These are phyloP conservation scores for Bimastos eiseni DNA, from an alignment of 2,888 invertebrate species.

Conservation along the genomic window DNA sequence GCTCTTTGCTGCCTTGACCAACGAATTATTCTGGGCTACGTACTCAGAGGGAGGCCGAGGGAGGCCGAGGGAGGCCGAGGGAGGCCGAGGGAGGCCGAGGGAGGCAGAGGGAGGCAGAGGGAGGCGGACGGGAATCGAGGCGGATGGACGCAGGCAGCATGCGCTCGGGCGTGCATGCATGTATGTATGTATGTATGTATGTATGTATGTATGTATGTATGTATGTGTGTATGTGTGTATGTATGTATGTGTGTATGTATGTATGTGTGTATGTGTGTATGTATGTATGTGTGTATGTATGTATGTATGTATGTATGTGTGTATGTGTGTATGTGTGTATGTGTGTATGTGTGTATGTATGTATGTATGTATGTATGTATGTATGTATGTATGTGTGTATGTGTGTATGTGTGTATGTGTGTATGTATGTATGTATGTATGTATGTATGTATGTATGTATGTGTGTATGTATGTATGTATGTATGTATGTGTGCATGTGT, in stretches of 20 bases:
- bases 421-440: not conserved
- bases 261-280: constrained; percentile 6
- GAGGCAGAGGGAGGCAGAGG: too few species aligned
- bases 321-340: not conserved
- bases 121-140: too few species aligned
- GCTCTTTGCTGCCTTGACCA: too few species aligned
- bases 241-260: not conserved
- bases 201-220: constrained; percentile 16
- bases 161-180: too few species aligned
- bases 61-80: too few species aligned
- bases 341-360: constrained; percentile 30
- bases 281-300: constrained; percentile 21
- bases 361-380: constrained; percentile 27
- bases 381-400: constrained; percentile 14
- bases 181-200: not conserved
- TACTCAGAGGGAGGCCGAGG: too few species aligned
- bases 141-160: too few species aligned
- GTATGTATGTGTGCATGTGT: constrained; percentile 29
- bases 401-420: not conserved
- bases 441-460: constrained; percentile 25
- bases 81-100: too few species aligned
- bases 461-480: constrained; percentile 26
- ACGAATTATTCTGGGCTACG: too few species aligned
- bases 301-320: not conserved
- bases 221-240: not conserved